Percentiles rank a stretch among this genome's conserved stretches.
phyloP scores from a whole-genome alignment of 2,797 vertebrate genomes.

The Dicrostonyx torquatus region DNA sequence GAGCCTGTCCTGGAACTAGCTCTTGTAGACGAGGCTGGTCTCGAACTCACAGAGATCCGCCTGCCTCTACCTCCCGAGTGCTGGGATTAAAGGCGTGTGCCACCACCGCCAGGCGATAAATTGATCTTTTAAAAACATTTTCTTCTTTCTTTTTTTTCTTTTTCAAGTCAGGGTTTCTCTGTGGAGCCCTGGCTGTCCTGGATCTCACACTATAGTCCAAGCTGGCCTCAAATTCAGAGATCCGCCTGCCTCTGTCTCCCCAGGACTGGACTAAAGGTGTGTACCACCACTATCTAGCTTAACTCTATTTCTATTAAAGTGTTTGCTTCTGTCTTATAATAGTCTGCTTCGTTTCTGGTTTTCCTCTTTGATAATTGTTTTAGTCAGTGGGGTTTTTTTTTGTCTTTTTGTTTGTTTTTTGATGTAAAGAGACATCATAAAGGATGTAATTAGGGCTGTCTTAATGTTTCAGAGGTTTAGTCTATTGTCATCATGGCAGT shows the following conservation, averaged over 20 bases:
- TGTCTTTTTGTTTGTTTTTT: not conserved
- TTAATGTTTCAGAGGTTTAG: not conserved
- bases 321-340: not conserved
- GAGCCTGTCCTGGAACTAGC: not conserved
- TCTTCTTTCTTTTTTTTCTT: no score
- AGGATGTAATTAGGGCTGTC: not conserved
- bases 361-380: slow-evolving; percentile 29
- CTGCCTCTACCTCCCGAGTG: not conserved
- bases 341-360: slow-evolving; percentile 13
- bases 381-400: not conserved
- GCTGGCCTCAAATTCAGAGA: not conserved
- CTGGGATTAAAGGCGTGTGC: not conserved
- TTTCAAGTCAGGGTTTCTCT: no score
- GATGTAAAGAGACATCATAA: not conserved
- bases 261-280: not conserved
- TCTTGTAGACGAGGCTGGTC: not conserved
- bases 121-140: no score
- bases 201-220: not conserved
- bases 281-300: not conserved
- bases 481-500: not conserved
- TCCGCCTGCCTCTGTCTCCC: not conserved
- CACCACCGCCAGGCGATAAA: not conserved
- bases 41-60: not conserved
- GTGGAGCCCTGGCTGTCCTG: not conserved
- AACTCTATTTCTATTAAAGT: not conserved